A percentile compares a stretch with the other conserved stretches of the same genome.
Conservation (phyloP, 2,113 vertebrate species). For the Thomomys bottae region DNA sequence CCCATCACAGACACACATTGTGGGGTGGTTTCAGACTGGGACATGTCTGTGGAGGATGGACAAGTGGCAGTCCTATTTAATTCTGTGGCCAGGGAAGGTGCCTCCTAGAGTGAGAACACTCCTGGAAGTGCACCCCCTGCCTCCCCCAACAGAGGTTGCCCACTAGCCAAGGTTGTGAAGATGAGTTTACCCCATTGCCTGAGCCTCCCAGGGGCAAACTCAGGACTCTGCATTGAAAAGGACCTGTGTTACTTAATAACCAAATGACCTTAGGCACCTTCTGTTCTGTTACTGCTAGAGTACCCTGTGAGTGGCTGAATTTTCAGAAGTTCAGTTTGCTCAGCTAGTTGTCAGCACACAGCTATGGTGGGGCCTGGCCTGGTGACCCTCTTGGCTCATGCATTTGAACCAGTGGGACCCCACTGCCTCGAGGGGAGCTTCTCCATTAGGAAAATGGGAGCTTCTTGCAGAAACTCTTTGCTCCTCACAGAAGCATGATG, state of each 20-base stretch:
- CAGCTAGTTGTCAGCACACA: no score
- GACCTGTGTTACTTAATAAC: background rate
- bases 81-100: background rate
- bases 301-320: background rate
- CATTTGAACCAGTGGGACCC: background rate
- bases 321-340: no score
- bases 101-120: background rate
- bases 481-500: background rate
- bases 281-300: background rate
- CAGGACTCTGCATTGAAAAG: background rate
- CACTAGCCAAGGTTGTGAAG: background rate
- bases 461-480: background rate
- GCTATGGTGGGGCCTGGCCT: background rate
- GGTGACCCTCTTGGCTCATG: background rate
- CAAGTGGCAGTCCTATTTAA: background rate
- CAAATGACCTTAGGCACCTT: background rate
- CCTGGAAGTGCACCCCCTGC: no score
- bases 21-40: background rate
- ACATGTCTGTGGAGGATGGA: rapidly evolving
- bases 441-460: background rate
- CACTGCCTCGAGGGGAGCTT: background rate
- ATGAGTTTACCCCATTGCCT: no score
- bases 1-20: rapidly evolving
- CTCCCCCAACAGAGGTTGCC: background rate
- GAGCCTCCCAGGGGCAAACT: background rate